A percentile compares a stretch with the other conserved stretches of the same genome.
These are phyloP conservation scores for Drosophila nigricruria DNA, from an alignment of 2,888 invertebrate genomes.

Conservation along the genomic window DNA sequence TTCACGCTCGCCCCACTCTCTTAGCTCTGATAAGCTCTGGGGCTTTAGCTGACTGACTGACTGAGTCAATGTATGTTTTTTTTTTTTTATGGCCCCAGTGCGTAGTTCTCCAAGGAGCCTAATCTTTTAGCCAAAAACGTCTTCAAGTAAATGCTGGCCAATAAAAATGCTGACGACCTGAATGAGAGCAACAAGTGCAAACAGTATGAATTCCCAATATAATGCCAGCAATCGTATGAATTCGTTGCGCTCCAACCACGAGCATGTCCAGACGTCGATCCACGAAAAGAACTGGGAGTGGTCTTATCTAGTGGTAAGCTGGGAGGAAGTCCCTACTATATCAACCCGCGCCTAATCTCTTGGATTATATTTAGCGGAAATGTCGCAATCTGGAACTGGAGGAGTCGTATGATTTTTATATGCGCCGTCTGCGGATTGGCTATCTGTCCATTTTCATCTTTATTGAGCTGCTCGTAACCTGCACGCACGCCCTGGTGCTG, in stretches of 20 bases:
- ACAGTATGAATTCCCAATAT: slow-evolving; percentile 69
- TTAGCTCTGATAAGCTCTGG: slow-evolving; percentile 31
- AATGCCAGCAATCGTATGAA: slow-evolving; percentile 64
- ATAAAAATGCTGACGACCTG: slow-evolving; percentile 53
- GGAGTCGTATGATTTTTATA: slow-evolving; percentile 90
- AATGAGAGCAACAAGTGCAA: slow-evolving; percentile 16
- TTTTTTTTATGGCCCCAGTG: slow-evolving; percentile 24
- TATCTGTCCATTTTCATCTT: slow-evolving; percentile 91
- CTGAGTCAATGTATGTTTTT: slow-evolving; percentile 21
- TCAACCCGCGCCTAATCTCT: neutral
- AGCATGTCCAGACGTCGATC: slow-evolving; percentile 64
- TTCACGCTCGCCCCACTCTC: slow-evolving; percentile 16
- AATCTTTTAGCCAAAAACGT: slow-evolving; percentile 54
- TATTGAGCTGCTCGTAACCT: slow-evolving; percentile 89
- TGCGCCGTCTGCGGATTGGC: slow-evolving; percentile 91
- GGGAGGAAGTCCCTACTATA: neutral
- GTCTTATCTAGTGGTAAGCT: slow-evolving; percentile 83
- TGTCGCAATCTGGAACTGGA: slow-evolving; percentile 91
- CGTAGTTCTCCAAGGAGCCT: slow-evolving; percentile 42
- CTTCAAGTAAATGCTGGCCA: slow-evolving; percentile 7
- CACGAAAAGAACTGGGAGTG: slow-evolving; percentile 85
- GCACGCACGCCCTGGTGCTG: slow-evolving; percentile 88
- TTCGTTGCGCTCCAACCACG: slow-evolving; percentile 51
- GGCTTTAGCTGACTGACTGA: slow-evolving; percentile 12
- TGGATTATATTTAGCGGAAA: slow-evolving; percentile 87